Conservation (phyloP, 2,888 invertebrate species). For the Hartigia nigra region DNA sequence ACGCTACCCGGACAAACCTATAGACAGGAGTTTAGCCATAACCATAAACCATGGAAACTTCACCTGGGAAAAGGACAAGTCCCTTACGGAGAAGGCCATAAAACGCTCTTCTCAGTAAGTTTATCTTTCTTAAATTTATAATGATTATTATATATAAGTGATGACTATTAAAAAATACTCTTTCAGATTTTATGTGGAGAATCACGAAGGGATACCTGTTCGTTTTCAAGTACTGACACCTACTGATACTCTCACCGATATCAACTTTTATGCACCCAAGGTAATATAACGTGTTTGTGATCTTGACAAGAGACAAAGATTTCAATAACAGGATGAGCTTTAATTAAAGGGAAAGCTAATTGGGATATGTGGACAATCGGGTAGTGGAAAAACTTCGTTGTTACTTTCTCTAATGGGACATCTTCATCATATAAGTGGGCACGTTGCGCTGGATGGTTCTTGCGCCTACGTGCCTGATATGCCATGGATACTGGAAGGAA, state of each 20-base stretch:
- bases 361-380: constrained; percentile 70
- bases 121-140: background rate
- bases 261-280: constrained; percentile 54
- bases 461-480: constrained; percentile 68
- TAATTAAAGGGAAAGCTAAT: constrained; percentile 64
- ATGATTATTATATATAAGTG: background rate
- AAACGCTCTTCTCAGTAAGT: constrained; percentile 25
- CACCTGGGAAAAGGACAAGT: constrained; percentile 56
- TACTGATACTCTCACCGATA: constrained; percentile 37
- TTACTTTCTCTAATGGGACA: constrained; percentile 68
- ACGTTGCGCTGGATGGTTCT: constrained; percentile 64
- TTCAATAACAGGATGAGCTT: background rate
- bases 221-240: constrained; percentile 21
- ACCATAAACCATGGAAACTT: constrained; percentile 67
- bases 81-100: constrained; percentile 18
- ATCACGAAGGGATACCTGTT: constrained; percentile 25
- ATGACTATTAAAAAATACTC: background rate
- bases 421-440: constrained; percentile 59
- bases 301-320: background rate
- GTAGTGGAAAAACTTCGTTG: constrained; percentile 70
- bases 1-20: constrained; percentile 61
- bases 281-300: constrained; percentile 24
- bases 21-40: constrained; percentile 64
- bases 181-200: constrained; percentile 38
- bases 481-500: constrained; percentile 73